A percentile compares a stretch with the other conserved stretches of the same genome.
phyloP scores from a whole-genome alignment of 2,888 invertebrate genomes.

The Spilarctia lutea region DNA sequence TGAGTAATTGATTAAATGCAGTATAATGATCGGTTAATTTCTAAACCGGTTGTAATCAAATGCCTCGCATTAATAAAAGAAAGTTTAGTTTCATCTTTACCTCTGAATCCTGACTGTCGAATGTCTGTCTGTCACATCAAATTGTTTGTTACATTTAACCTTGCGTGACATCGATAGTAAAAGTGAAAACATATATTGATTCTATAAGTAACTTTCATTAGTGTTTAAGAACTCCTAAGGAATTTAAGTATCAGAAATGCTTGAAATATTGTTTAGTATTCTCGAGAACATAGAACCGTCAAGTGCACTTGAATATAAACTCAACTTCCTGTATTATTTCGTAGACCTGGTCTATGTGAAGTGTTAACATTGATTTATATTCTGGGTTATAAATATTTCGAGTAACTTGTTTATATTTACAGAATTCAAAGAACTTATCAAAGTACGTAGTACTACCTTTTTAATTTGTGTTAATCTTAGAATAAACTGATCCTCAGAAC shows the following conservation, averaged over 20 bases:
- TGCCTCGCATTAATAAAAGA: not conserved
- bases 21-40: not conserved
- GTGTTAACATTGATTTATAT: not conserved
- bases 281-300: not conserved
- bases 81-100: not conserved
- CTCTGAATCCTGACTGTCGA: not conserved
- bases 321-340: slow-evolving; percentile 38
- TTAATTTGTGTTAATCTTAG: not conserved
- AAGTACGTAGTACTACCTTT: not conserved
- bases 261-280: not conserved
- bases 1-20: not conserved
- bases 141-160: not conserved
- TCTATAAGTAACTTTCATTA: not conserved
- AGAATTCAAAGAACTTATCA: not conserved
- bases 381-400: not conserved
- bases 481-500: no score
- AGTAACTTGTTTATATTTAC: not conserved
- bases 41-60: slow-evolving; percentile 2
- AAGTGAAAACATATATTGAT: slow-evolving; percentile 1
- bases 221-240: not conserved
- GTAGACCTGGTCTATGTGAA: slow-evolving; percentile 29
- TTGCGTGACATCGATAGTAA: not conserved
- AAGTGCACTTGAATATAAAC: slow-evolving; percentile 39
- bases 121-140: not conserved
- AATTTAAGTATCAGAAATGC: not conserved